These are phyloP conservation scores for Drosophila ochracea DNA, from an alignment of 2,888 invertebrate species.

Conservation along the genomic window DNA sequence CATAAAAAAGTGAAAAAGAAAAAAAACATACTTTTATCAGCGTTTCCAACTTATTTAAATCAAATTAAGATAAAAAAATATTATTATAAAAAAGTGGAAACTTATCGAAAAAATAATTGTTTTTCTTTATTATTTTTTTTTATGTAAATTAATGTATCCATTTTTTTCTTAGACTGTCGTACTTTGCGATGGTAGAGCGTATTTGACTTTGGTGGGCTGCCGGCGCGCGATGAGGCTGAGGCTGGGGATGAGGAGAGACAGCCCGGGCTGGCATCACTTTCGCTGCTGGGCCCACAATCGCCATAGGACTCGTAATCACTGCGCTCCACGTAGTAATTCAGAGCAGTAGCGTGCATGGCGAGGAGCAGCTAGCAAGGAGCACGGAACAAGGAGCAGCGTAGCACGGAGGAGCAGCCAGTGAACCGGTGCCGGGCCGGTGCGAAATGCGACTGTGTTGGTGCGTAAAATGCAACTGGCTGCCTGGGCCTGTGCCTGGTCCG, in stretches of 20 bases:
- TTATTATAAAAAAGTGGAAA: background rate
- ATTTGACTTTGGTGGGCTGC: conserved; percentile 32
- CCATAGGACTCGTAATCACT: conserved; percentile 63
- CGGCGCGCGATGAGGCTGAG: conserved; percentile 51
- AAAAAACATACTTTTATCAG: background rate
- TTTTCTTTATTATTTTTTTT: background rate
- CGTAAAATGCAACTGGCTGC: conserved; percentile 78
- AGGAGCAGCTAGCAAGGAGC: conserved; percentile 13
- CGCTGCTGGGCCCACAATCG: conserved; percentile 47
- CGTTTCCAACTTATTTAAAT: background rate
- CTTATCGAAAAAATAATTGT: background rate
- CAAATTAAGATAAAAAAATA: background rate
- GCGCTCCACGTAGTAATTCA: conserved; percentile 75
- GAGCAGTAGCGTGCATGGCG: conserved; percentile 67
- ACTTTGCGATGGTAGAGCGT: conserved; percentile 46
- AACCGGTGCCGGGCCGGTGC: conserved; percentile 82
- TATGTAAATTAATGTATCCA: background rate
- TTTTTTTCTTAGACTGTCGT: conserved; percentile 27
- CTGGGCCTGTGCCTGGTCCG: conserved; percentile 39
- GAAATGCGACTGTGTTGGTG: conserved; percentile 83
- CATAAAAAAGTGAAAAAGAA: background rate
- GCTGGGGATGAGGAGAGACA: conserved; percentile 44
- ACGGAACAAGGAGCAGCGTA: conserved; percentile 6
- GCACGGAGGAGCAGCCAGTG: conserved; percentile 65
- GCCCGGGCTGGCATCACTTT: conserved; percentile 55